Evolutionary conservation across 53 echinoderm and acorn worm species (phyloP).

Genomic region (Echinometra lucunter): DNA sequence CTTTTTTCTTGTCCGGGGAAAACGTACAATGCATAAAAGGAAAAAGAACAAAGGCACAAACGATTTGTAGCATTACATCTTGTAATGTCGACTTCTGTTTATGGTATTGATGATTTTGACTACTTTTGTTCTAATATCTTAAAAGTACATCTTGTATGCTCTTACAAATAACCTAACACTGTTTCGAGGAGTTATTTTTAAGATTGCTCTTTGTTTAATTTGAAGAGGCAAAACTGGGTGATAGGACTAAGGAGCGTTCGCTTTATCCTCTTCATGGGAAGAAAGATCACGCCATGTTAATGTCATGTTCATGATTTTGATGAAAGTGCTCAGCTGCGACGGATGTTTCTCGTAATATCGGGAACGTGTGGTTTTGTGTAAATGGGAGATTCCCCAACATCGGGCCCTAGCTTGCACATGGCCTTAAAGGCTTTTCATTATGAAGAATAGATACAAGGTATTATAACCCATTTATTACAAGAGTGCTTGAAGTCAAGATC

Average conservation of each 20-base stretch:
- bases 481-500: neutral
- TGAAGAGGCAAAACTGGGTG: slow-evolving; percentile 28
- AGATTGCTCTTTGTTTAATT: neutral
- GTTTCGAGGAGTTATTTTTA: neutral
- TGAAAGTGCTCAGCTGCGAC: slow-evolving; percentile 39
- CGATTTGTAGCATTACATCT: neutral
- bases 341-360: slow-evolving; percentile 57
- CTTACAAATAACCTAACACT: neutral
- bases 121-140: neutral
- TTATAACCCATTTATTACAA: neutral
- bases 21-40: neutral
- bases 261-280: neutral
- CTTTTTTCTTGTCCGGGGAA: neutral
- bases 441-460: neutral
- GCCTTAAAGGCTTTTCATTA: slow-evolving; percentile 10
- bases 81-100: neutral
- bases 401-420: neutral
- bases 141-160: neutral
- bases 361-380: slow-evolving; percentile 46
- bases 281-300: neutral
- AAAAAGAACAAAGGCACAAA: neutral
- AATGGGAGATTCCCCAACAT: neutral
- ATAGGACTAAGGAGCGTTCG: neutral
- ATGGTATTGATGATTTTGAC: neutral
- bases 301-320: slow-evolving; percentile 49